Evolutionary conservation across 2,888 invertebrate genomes (phyloP), one percentile per base, ranked within the genome.

Genomic region (Chloroclysta siterata): DNA sequence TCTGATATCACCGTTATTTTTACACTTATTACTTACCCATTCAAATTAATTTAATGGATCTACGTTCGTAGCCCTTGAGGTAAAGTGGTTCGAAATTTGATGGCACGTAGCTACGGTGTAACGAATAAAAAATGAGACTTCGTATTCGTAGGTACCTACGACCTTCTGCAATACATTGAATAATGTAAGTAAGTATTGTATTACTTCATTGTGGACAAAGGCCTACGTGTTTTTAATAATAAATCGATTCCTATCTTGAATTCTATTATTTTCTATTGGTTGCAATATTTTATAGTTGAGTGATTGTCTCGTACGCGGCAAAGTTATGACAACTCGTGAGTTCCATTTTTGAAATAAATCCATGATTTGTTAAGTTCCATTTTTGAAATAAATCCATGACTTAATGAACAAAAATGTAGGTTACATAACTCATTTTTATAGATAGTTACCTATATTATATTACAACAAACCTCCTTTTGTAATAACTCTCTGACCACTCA

Each of bases 101-200:
- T n/a, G 42, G 14, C 48, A 53, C 60, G 53, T 56, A 47, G 7
- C 17, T 11, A 33, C 3, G 22, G 22, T 22, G 22, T 3, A 22
- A 22, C 60, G 41, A 56, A 65, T 63, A 60, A 67, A 65, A 65
- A 59, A 55, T 41, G 61, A 56, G 54, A 14, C 53, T 54, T 51
- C 66, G 60, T 22, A 22, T 22, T 22, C 56, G 53, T 53, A 44
- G 44, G 62, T 64, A 55, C 60, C 14, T 14, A 29, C 69, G 78
- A 60, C 82, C 82, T 82, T 80, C 77, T 65, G n/a, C 51, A 46
- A 67, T 15, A n/a, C 60, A 70, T 76, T 75, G 77, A 79, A 82
- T 79, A 75, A 76, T 73, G 72, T 69, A 69, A 52, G 48, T 66
- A 22, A 60, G 68, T 71, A 52, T 54, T 36, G 51, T 72, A 72